Percentiles rank a stretch among this genome's conserved stretches.
Evolutionary conservation across 2,888 invertebrate species (phyloP).

Genomic region (Patella caerulea): DNA sequence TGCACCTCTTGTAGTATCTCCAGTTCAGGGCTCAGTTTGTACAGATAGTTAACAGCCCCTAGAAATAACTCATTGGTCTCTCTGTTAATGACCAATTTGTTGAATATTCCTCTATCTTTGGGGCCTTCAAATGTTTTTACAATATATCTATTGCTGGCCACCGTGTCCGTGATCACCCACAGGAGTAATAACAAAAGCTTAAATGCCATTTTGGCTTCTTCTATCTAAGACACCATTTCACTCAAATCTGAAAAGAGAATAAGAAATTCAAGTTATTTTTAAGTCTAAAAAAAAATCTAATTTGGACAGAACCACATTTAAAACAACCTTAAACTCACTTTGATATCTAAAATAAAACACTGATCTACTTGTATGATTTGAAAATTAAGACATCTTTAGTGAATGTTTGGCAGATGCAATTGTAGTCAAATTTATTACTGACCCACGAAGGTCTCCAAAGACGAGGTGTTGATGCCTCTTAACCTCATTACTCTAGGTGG

Average conservation of each 20-base stretch:
- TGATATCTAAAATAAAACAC: too few species aligned
- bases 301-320: too few species aligned
- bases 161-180: neutral
- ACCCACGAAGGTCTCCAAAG: too few species aligned
- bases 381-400: too few species aligned
- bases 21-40: slow-evolving; percentile 90
- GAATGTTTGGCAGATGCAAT: too few species aligned
- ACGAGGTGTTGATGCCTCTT: too few species aligned
- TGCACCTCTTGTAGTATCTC: slow-evolving; percentile 81
- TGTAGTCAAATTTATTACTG: too few species aligned
- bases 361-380: too few species aligned
- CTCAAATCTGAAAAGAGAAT: neutral
- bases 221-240: neutral
- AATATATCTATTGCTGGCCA: neutral
- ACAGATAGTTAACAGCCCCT: slow-evolving; percentile 92
- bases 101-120: slow-evolving; percentile 18
- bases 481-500: too few species aligned
- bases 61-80: slow-evolving; percentile 79
- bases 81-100: slow-evolving; percentile 29
- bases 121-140: slow-evolving; percentile 16
- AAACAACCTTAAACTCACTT: too few species aligned
- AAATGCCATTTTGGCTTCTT: slow-evolving; percentile 4
- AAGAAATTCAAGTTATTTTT: neutral
- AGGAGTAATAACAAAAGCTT: neutral
- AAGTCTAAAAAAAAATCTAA: neutral